Evolutionary conservation across 2,797 vertebrate species (phyloP).

Genomic region (Parauchenoglanis ngamensis): DNA sequence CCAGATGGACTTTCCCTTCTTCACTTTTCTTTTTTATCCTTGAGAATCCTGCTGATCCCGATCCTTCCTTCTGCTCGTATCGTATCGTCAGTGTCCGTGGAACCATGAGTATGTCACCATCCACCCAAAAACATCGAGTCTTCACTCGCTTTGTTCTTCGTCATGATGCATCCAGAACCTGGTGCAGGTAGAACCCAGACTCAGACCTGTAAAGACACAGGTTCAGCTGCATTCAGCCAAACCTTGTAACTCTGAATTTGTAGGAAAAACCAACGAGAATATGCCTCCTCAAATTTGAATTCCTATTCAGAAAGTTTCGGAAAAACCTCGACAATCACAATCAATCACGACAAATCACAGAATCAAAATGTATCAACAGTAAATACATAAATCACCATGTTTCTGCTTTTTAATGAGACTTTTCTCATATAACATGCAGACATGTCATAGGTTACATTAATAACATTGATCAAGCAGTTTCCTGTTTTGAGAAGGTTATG

Average conservation of each 20-base stretch:
- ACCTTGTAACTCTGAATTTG: background rate
- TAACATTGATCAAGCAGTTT: background rate
- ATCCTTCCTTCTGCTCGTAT: slow-evolving; percentile 71
- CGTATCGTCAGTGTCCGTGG: slow-evolving; percentile 43
- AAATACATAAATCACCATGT: background rate
- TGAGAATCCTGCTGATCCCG: slow-evolving; percentile 73
- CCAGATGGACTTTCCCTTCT: background rate
- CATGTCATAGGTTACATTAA: background rate
- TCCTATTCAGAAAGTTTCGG: too few species aligned
- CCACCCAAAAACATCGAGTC: slow-evolving; percentile 47
- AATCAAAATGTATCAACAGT: background rate
- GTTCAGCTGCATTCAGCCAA: background rate
- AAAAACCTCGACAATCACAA: too few species aligned
- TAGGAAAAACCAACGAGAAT: too few species aligned
- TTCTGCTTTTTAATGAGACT: background rate
- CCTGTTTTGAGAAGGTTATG: background rate
- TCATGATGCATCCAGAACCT: slow-evolving; percentile 23
- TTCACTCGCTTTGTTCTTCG: slow-evolving; percentile 43
- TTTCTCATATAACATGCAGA: background rate
- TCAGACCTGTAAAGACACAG: background rate
- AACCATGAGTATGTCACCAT: slow-evolving; percentile 54
- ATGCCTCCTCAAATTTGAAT: background rate
- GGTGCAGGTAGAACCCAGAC: background rate
- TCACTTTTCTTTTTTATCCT: slow-evolving; percentile 50
- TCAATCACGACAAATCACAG: background rate